These are phyloP conservation scores for Thunnus thynnus DNA, from an alignment of 2,113 vertebrate genomes.

Conservation along the genomic window DNA sequence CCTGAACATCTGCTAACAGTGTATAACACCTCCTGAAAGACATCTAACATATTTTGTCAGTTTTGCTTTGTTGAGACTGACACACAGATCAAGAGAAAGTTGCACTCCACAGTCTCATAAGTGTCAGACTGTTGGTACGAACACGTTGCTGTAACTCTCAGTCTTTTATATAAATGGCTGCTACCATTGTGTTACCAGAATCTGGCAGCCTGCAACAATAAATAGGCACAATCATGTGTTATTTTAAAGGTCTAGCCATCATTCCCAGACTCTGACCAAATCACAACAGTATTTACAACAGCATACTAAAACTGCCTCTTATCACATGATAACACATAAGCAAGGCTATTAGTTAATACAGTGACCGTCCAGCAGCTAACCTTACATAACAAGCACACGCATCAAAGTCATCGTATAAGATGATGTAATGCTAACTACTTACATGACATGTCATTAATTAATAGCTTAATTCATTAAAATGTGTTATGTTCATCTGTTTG, in stretches of 20 bases:
- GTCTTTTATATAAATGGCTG: slow-evolving; percentile 13
- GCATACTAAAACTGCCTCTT: background rate
- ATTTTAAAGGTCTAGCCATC: slow-evolving; percentile 1
- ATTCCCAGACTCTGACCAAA: slow-evolving; percentile 2
- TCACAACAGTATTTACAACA: background rate
- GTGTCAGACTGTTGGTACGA: slow-evolving; percentile 1
- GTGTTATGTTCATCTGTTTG: slow-evolving; percentile 48
- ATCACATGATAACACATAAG: background rate
- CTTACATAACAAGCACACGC: slow-evolving; percentile 20
- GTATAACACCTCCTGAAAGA: slow-evolving; percentile 12
- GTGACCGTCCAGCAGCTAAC: slow-evolving; percentile 6
- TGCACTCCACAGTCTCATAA: background rate
- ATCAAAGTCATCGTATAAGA: slow-evolving; percentile 40
- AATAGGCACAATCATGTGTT: background rate
- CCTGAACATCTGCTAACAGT: slow-evolving; percentile 6
- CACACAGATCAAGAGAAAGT: slow-evolving; percentile 23
- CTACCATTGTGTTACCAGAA: slow-evolving; percentile 21
- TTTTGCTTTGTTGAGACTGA: slow-evolving; percentile 1
- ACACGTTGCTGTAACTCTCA: background rate
- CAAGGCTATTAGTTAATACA: background rate
- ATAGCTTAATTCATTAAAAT: slow-evolving; percentile 43
- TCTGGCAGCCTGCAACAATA: slow-evolving; percentile 12
- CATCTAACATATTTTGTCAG: slow-evolving; percentile 16
- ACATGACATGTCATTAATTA: slow-evolving; percentile 62
- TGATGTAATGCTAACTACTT: slow-evolving; percentile 64